Base-by-base conservation (phyloP, 2,888 invertebrate genomes). In the Leptinotarsa juncta region DNA sequence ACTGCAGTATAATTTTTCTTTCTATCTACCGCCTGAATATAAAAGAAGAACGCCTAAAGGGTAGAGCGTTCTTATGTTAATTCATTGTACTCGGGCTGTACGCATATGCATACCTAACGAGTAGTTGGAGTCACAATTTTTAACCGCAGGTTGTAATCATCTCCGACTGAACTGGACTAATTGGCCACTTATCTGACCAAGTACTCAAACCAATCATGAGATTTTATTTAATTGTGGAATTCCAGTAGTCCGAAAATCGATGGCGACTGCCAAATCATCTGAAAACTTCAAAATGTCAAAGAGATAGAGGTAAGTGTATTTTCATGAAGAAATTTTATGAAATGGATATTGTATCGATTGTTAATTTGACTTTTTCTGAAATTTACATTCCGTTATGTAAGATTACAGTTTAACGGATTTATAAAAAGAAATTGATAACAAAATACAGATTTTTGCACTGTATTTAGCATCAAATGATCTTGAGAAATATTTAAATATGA, bases 101-200 rank as follows among this genome's bases (percentile, higher is more conserved):
- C 77, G 78, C 82, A 81, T 82, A 82, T 81, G 79, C 81, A 82
- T 82, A 82, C 49, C 67, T 81, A 81, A 82, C 81, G 78, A 82
- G 78, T 73, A 78, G 80, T 78, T 81, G 74, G 74, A 70, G 76
- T 75, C 69, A 71, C 72, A 71, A 76, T 80, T 81, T 81, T 79
- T 77, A 74, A 75, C 77, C 75, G 50, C 66, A 65, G 69, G 73
- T 78, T 71, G 71, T 76, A 79, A 81, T 80, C 81, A 76, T 76
- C 77, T 76, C 68, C 69, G 74, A 78, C 78, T 76, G 80, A 81
- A 82, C 79, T 81, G 76, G 73, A 79, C 77, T 75, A 75, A 77
- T 75, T 72, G 72, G 67, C 48, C 69, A 53, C 71, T 75, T 68
- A 72, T 72, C 55, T 71, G 65, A 48, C 62, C 32, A 32, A 23